phyloP scores from a whole-genome alignment of 2,797 vertebrate species.

The Notoglanidium macrostoma region DNA sequence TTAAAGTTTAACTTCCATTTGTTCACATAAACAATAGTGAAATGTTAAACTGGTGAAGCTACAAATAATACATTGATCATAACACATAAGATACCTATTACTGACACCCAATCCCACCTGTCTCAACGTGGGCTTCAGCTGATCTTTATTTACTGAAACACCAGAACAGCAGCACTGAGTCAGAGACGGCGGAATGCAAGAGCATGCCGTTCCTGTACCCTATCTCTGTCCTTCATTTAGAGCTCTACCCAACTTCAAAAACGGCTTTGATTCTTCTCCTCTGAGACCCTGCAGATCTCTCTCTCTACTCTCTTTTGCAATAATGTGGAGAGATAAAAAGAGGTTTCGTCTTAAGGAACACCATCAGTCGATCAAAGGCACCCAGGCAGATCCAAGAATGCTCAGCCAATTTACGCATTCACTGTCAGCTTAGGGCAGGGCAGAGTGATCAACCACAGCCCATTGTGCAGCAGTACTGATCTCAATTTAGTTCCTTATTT shows the following conservation, averaged over 20 bases:
- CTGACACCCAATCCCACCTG: neutral
- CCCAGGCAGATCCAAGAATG: conserved; percentile 59
- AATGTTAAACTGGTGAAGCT: neutral
- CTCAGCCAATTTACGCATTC: conserved; percentile 66
- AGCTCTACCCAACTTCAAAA: conserved; percentile 72
- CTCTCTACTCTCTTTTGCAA: conserved; percentile 65
- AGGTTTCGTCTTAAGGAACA: conserved; percentile 68
- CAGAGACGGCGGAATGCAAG: neutral
- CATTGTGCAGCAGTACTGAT: neutral
- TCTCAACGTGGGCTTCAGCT: neutral
- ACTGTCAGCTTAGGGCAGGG: conserved; percentile 52
- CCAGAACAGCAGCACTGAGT: neutral
- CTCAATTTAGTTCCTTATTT: neutral
- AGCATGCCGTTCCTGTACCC: neutral
- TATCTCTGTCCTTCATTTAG: conserved; percentile 17
- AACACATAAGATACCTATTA: neutral
- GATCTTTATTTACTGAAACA: neutral
- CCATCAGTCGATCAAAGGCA: conserved; percentile 71
- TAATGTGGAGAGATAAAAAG: conserved; percentile 68
- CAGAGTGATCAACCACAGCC: conserved; percentile 17
- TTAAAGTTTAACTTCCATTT: neutral
- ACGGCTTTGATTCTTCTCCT: conserved; percentile 66
- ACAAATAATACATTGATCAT: neutral
- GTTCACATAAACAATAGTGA: neutral
- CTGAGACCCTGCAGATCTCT: conserved; percentile 50